Evolutionary conservation across 30 jellyfish, hydroid and myxozoan genomes (phyloP), one percentile per base, ranked within the genome.

Genomic region (Cassiopea xamachana): DNA sequence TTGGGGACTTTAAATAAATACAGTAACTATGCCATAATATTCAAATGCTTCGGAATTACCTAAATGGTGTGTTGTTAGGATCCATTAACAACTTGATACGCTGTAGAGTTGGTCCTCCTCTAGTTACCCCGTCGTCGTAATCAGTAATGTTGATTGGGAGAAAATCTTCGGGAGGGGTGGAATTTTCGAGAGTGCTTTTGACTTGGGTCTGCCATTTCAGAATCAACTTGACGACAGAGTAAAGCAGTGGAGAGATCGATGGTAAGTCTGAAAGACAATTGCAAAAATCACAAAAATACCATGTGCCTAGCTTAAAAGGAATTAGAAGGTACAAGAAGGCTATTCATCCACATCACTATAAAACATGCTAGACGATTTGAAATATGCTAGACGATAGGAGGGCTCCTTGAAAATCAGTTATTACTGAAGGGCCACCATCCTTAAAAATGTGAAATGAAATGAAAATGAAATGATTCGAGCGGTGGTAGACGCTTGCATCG

Each of bases 91-190:
- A 49, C 79, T 96, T 96, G 39, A 87, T 73, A 69, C 88, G 79
- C 58, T 84, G 97, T 77, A 96, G 87, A 13, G 99, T 90, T 3
- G 91, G 89, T 7, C 99, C 99, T 50, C 99, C 99, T 81, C 99
- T 86, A 69, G 87, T 69, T 80, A 92, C 72, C 8, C 98, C 96
- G 69, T 92, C 99, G 46, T 68, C 99, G 48, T 60, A 44, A 1
- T 27, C 39, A 27, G 92, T 68, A 12, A 83, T 64, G 69, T 81
- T 51, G 49, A 77, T 69, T 4, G 91, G 93, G 1, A 96, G 87
- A 82, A 91, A 88, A 75, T 86, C 77, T n/a, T 87, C 96, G 17
- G 94, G 91, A 58, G 96, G 96, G 64, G 69, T 88, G 27, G 86
- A 71, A 12, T 94, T 69, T 51, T 96, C 98, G n/a, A 96, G 71